A percentile compares a stretch with the other conserved stretches of the same genome.
Evolutionary conservation across 2,113 vertebrate species (phyloP).

Genomic region (Corythornis madagascariensis): DNA sequence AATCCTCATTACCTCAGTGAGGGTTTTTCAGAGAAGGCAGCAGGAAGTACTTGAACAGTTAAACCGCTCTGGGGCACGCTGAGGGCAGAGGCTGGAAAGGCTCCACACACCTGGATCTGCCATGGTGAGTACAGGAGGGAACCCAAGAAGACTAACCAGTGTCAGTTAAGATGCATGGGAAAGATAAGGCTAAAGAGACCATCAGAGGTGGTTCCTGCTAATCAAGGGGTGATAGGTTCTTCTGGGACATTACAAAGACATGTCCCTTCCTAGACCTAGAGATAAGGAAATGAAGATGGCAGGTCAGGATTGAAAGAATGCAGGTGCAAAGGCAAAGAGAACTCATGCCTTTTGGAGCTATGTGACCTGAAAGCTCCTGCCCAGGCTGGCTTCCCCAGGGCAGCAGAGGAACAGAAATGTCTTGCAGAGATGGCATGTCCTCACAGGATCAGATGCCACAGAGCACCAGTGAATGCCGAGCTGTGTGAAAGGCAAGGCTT

Average conservation of each 20-base stretch:
- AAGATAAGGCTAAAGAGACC: conserved; percentile 34
- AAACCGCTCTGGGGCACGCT: neutral
- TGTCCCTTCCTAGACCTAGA: neutral
- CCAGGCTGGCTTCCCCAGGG: rapidly evolving
- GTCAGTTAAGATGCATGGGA: conserved; percentile 57
- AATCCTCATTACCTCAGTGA: neutral
- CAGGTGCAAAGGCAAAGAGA: neutral
- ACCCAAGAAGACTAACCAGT: neutral
- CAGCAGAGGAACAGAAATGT: neutral
- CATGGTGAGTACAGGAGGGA: neutral
- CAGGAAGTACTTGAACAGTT: conserved; percentile 32
- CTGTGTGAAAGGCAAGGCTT: neutral
- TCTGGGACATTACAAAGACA: neutral
- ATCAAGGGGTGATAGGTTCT: neutral
- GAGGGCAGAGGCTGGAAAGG: neutral
- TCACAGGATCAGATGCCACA: neutral
- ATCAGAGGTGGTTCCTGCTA: neutral
- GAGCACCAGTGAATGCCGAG: neutral
- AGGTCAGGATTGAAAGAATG: neutral
- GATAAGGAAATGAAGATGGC: neutral
- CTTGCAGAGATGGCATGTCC: neutral
- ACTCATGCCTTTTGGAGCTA: neutral
- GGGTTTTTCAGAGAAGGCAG: neutral
- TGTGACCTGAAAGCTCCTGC: neutral
- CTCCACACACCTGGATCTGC: conserved; percentile 30